These are phyloP conservation scores for Neogale vison DNA, from an alignment of 2,113 vertebrate genomes.

Conservation along the genomic window DNA sequence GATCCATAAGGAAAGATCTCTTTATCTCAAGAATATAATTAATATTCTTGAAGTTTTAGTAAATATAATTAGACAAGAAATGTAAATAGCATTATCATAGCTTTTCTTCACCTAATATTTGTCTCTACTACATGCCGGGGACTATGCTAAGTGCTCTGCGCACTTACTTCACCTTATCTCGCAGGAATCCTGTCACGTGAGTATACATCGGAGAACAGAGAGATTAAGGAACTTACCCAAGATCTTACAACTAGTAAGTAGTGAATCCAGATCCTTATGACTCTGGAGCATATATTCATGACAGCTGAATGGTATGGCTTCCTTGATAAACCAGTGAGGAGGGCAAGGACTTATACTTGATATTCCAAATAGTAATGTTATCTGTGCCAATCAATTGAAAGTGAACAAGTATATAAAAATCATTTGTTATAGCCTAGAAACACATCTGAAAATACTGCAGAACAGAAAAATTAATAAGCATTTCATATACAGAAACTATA, in stretches of 20 bases:
- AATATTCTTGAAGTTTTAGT: background rate
- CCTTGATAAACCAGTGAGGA: background rate
- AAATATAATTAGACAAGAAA: background rate
- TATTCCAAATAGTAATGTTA: background rate
- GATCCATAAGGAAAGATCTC: background rate
- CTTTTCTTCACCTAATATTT: background rate
- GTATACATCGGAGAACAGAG: background rate
- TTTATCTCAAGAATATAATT: background rate
- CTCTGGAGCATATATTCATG: background rate
- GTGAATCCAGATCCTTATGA: background rate
- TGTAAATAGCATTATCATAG: background rate
- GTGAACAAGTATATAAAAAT: background rate
- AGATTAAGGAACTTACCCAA: background rate
- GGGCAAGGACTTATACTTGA: background rate
- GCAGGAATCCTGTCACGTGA: background rate
- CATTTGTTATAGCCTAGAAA: background rate
- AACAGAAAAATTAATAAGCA: background rate
- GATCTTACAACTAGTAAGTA: background rate
- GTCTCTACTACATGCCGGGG: background rate
- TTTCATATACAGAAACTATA: background rate
- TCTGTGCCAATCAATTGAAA: background rate
- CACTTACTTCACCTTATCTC: background rate
- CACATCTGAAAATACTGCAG: background rate
- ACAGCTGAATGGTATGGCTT: background rate
- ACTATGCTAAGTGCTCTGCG: background rate